Evolutionary conservation across 2,888 invertebrate genomes (phyloP).

Genomic region (Tineola bisselliella): DNA sequence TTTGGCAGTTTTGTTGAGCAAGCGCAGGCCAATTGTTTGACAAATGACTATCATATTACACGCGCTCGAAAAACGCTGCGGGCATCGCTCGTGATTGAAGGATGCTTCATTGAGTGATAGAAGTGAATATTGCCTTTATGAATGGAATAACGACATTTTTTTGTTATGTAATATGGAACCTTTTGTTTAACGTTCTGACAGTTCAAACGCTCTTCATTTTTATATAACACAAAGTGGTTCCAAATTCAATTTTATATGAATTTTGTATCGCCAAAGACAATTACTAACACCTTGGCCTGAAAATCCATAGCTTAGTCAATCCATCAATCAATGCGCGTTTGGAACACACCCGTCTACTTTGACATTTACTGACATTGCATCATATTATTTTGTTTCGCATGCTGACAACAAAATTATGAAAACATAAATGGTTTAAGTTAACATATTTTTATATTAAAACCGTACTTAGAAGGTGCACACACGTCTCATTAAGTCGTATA

Average conservation of each 20-base stretch:
- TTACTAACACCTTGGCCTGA: not conserved
- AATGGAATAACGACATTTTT: not conserved
- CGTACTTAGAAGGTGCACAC: too few species aligned
- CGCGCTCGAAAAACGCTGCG: conserved; percentile 17
- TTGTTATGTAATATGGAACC: not conserved
- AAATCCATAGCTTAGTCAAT: conserved; percentile 17
- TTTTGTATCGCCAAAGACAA: not conserved
- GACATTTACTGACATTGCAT: conserved; percentile 41
- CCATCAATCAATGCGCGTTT: conserved; percentile 14
- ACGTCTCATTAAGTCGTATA: too few species aligned
- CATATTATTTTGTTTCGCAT: conserved; percentile 19
- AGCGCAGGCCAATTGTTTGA: conserved; percentile 25
- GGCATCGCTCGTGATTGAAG: conserved; percentile 18
- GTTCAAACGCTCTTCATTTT: too few species aligned
- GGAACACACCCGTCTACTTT: conserved; percentile 17
- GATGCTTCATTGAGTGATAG: conserved; percentile 19
- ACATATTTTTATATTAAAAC: too few species aligned
- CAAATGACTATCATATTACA: conserved; percentile 26
- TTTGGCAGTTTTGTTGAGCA: conserved; percentile 32
- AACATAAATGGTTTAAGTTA: too few species aligned
- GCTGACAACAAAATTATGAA: conserved; percentile 38
- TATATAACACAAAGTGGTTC: not conserved
- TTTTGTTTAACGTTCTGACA: not conserved
- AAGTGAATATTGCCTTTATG: conserved; percentile 14
- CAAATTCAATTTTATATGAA: too few species aligned